Conservation (phyloP, 2,797 vertebrate genomes). For the Melanotaenia maccullochi region DNA sequence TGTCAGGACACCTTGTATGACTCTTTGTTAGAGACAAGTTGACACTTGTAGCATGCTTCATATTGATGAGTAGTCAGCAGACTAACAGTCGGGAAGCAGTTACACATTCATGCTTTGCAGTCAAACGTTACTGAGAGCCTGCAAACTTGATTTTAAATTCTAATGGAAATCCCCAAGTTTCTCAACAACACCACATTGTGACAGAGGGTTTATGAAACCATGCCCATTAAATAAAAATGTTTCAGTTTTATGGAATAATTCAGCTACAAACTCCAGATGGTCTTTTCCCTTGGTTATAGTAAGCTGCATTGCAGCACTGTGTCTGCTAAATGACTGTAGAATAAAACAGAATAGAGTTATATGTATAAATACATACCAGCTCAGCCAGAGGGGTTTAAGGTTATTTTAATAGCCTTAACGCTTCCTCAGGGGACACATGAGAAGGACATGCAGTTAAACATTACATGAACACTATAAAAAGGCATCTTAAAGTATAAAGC, state of each 20-base stretch:
- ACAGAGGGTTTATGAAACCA: not conserved
- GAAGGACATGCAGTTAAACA: not conserved
- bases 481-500: slow-evolving; percentile 5
- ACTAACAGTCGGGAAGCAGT: not conserved
- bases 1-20: not conserved
- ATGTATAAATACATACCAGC: not conserved
- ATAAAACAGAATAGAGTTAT: not conserved
- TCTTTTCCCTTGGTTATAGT: not conserved
- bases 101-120: slow-evolving; percentile 5
- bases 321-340: no score
- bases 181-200: not conserved
- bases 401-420: not conserved
- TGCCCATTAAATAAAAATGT: not conserved
- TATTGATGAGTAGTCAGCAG: slow-evolving; percentile 10
- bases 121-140: slow-evolving; percentile 14
- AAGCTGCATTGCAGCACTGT: no score
- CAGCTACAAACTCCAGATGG: not conserved
- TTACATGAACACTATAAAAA: slow-evolving; percentile 4
- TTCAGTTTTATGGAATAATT: not conserved
- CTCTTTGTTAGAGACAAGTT: not conserved
- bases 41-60: slow-evolving; percentile 11
- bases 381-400: not conserved
- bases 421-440: not conserved
- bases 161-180: not conserved
- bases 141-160: slow-evolving; percentile 8